A percentile compares a stretch with the other conserved stretches of the same genome.
Conservation (phyloP, 2,113 vertebrate genomes). For the Dolichallabes microphthalmus region DNA sequence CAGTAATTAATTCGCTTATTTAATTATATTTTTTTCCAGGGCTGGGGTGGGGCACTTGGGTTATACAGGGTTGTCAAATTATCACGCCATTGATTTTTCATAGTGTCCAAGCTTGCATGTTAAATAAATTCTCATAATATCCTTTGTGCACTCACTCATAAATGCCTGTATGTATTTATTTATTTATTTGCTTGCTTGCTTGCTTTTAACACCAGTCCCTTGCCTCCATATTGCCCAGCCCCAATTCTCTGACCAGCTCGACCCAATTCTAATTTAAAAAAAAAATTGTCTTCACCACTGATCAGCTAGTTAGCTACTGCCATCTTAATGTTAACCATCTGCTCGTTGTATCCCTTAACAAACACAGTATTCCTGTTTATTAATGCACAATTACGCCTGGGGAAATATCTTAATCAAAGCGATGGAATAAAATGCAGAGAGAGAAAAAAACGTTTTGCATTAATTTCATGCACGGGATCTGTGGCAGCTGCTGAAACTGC, state of each 20-base stretch:
- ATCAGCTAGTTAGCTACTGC: slow-evolving; percentile 12
- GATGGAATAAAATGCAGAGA: not conserved
- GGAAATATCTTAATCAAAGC: not conserved
- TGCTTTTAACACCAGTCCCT: not conserved
- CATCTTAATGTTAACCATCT: slow-evolving; percentile 29
- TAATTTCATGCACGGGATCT: slow-evolving; percentile 23
- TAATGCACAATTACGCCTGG: not conserved
- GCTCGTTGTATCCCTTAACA: slow-evolving; percentile 3
- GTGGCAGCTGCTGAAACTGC: slow-evolving; percentile 36
- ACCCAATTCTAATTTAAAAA: slow-evolving; percentile 25
- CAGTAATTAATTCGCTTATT: not conserved
- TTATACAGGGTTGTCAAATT: slow-evolving; percentile 5
- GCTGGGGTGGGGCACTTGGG: not conserved
- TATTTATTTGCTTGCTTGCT: no score
- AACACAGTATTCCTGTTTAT: not conserved
- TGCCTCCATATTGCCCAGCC: slow-evolving; percentile 34
- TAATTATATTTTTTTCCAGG: not conserved
- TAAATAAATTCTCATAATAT: not conserved
- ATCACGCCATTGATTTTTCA: not conserved
- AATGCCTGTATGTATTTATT: not conserved
- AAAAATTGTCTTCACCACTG: slow-evolving; percentile 16
- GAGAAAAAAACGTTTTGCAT: not conserved
- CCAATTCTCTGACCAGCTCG: slow-evolving; percentile 26
- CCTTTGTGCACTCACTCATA: not conserved
- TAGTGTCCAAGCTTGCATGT: not conserved